A percentile compares a stretch with the other conserved stretches of the same genome.
phyloP scores from a whole-genome alignment of 1,140 invertebrate species.

The Venturia canescens region DNA sequence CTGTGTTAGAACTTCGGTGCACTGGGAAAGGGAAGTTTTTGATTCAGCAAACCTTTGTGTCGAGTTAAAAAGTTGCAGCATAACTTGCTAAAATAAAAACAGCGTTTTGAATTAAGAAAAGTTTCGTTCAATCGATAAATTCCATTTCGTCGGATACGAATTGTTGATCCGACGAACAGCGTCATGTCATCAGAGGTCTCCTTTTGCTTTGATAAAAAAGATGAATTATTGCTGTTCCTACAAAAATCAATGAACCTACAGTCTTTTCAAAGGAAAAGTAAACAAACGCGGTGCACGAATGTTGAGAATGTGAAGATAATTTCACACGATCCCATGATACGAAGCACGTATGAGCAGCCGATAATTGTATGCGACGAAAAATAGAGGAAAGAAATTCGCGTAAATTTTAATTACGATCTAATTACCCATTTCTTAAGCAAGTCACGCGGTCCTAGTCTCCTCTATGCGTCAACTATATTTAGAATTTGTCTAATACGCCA shows the following conservation, averaged over 20 bases:
- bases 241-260: conserved; percentile 62
- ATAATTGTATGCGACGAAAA: conserved; percentile 41
- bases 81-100: too few species aligned
- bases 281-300: neutral
- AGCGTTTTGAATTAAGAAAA: too few species aligned
- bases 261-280: conserved; percentile 59
- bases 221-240: conserved; percentile 21
- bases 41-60: too few species aligned
- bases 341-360: conserved; percentile 30
- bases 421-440: conserved; percentile 36
- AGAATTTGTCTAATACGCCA: conserved; percentile 14
- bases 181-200: conserved; percentile 33
- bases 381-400: neutral
- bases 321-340: conserved; percentile 36
- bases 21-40: too few species aligned
- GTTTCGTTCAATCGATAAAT: too few species aligned
- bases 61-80: too few species aligned
- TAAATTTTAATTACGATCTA: conserved; percentile 38
- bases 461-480: conserved; percentile 25
- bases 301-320: neutral
- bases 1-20: too few species aligned
- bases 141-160: too few species aligned
- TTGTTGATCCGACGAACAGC: too few species aligned
- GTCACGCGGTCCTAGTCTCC: conserved; percentile 16
- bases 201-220: neutral